Base-by-base conservation (phyloP, 92 coral and sea anemone species). In the Blastomussa wellsi region DNA sequence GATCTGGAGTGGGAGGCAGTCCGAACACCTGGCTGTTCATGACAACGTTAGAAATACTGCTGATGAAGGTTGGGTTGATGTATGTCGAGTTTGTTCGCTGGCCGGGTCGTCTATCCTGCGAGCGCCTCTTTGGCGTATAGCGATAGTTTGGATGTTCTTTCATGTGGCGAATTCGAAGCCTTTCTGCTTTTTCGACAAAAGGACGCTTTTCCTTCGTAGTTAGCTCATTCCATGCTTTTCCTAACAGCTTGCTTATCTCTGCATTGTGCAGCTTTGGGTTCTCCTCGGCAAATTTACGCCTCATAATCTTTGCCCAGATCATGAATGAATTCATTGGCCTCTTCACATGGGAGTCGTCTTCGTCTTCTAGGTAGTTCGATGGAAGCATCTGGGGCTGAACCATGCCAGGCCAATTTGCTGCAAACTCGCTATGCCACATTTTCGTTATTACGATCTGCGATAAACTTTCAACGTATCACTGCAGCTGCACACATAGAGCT, bases 231-330 rank as follows among this genome's bases (percentile, higher is more conserved):
- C 99, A 97, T 11, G 99, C 98, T 77, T 97, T 97, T 26, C 99
- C 99, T 51, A 97, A 82, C 85, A 97, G 95, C 80, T 97, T 97
- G 60, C 97, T 95, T 75, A 97, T 97, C 91, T 97, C 99, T 16
- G 99, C 99, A 79, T 97, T 97, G 84, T 97, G 99, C 5, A 97
- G 92, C 75, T 97, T 97, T 22, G 99, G 99, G 78, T 97, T 97
- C 68, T 97, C 98, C 87, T 97, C 99, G 26, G 99, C 99, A 79
- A 97, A 97, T 76, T 95, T 93, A 13, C 99, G 91, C 33, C 99
- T 86, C 99, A 97, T 97, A 35, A 97, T 93, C 85, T 97, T 97
- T 29, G 99, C 99, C 99, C 99, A 97, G 15, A 97, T 95, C 99
- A 97, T 97, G 90, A 97, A 97, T 20, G 98, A 95, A 85, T 97